Evolutionary conservation across 2,888 invertebrate genomes (phyloP).

Genomic region (Stenchaetothrips biformis): DNA sequence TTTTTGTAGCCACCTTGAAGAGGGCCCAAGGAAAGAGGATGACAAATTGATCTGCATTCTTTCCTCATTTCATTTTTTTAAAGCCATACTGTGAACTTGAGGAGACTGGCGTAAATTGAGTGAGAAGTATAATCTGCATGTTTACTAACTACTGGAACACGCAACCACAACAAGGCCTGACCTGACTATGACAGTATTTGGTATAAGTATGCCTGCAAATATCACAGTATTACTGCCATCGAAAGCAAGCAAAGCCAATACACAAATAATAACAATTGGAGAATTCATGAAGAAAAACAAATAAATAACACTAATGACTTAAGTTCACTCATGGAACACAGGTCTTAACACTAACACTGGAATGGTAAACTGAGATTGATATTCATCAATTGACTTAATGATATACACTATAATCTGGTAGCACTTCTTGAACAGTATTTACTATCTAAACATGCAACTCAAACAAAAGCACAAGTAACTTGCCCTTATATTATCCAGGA

Average conservation of each 20-base stretch:
- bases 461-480: too few species aligned
- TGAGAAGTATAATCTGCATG: too few species aligned
- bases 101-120: not conserved
- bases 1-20: too few species aligned
- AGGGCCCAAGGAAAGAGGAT: too few species aligned
- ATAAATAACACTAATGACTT: slow-evolving; percentile 16
- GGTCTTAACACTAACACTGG: slow-evolving; percentile 18
- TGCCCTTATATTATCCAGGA: too few species aligned
- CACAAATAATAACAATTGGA: not conserved
- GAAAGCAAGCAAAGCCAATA: not conserved
- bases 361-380: not conserved
- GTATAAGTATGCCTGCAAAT: slow-evolving; percentile 10
- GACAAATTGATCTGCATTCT: too few species aligned
- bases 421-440: too few species aligned
- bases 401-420: not conserved
- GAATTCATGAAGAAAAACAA: not conserved
- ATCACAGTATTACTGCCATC: slow-evolving; percentile 1
- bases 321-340: slow-evolving; percentile 20
- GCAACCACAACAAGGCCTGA: not conserved
- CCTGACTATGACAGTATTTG: slow-evolving; percentile 1
- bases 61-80: not conserved
- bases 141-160: too few species aligned
- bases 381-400: slow-evolving; percentile 10
- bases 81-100: not conserved
- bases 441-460: too few species aligned